Percentiles rank a stretch among this genome's conserved stretches.
phyloP scores from a whole-genome alignment of 2,113 vertebrate species.

The Toxotes chatareus region DNA sequence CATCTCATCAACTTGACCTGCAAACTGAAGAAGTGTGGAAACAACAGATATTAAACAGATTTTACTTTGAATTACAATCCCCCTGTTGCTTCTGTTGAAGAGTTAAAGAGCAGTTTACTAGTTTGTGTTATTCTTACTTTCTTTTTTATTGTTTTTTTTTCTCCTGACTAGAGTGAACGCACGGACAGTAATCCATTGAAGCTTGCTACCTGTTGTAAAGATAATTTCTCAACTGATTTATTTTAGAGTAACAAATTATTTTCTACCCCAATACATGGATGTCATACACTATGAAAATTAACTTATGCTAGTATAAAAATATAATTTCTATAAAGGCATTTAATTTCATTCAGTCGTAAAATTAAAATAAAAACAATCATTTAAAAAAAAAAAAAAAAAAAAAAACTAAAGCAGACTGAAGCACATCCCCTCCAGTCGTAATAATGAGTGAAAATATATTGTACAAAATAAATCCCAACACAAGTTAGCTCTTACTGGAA shows the following conservation, averaged over 20 bases:
- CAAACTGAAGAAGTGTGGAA: conserved; percentile 12
- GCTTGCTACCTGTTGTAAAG: not conserved
- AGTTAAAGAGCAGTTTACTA: not conserved
- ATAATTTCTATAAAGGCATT: not conserved
- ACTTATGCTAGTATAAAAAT: not conserved
- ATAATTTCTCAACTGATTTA: not conserved
- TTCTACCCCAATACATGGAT: not conserved
- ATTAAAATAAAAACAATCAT: conserved; percentile 1
- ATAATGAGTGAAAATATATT: not conserved
- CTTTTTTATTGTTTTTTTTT: not conserved
- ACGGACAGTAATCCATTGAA: not conserved
- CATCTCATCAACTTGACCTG: conserved; percentile 44
- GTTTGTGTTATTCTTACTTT: not conserved
- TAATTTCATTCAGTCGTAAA: not conserved
- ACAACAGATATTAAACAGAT: conserved; percentile 26
- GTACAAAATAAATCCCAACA: not conserved
- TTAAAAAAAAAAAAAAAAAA: not conserved
- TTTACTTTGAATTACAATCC: not conserved
- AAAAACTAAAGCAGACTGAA: not conserved
- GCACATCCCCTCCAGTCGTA: not conserved
- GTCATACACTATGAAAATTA: too few relatives aligned
- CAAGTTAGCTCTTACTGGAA: conserved; percentile 10
- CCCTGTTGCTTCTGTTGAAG: not conserved
- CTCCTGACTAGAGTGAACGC: not conserved
- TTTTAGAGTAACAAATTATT: not conserved